Base-by-base conservation (phyloP, 30 jellyfish, hydroid and myxozoan genomes). In the Cassiopea andromeda region DNA sequence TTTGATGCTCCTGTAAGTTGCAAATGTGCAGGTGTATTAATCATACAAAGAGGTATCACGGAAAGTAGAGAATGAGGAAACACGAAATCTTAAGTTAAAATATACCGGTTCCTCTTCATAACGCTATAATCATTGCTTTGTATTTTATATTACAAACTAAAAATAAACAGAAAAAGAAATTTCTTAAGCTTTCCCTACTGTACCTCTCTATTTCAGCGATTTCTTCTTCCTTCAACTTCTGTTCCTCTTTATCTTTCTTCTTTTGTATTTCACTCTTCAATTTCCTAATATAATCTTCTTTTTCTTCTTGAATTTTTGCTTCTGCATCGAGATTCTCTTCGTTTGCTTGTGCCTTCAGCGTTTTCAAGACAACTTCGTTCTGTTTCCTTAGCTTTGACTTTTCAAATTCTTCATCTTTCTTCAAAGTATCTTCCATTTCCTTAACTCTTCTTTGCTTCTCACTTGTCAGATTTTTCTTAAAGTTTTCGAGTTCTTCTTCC, bases 251-350 rank as follows among this genome's bases (percentile, higher is more conserved):
- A 38, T 80, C 85, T 43, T 79, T 85, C 60, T 92, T 92, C 60
- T 70, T 80, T 74, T 86, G 88, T 2, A 85, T 49, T 10, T 92
- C 92, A 14, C 27, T 69, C 81, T 85, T 85, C 14, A 92, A 8
- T 67, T 81, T 87, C 72, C 94, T 92, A 69, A 84, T 44, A 69
- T 64, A 72, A 60, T 81, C 90, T 38, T 92, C 89, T 60, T 75
- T 75, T 44, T 92, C 97, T 59, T 92, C 97, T 54, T 92, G 94
- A 2, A 92, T 64, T 64, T 80, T 85, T 44, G 94, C 97, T 27
- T 87, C 94, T 46, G 84, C 94, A 16, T 92, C 95, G 10, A 85
- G 73, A 45, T 85, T 79, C 19, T 92, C 97, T 54, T 85, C 93
- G 48, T 83, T 81, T 61, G 94, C 88, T 81, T 92, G 94, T 16